A percentile compares a stretch with the other conserved stretches of the same genome.
Conservation (phyloP, 92 coral and sea anemone species). For the Scolanthus callimorphus region DNA sequence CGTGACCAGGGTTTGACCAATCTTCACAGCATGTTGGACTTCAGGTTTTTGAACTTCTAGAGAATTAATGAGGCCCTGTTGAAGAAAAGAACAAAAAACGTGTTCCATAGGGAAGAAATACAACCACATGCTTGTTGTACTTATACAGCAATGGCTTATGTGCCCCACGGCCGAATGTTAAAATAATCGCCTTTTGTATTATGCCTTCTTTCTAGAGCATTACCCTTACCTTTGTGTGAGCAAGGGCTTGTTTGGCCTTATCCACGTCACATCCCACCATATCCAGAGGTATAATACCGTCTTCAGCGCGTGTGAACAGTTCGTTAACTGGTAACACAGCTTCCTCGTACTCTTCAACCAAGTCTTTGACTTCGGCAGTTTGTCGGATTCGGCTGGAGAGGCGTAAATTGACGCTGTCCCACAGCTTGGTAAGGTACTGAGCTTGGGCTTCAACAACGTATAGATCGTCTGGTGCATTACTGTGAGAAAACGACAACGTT, state of each 20-base stretch:
- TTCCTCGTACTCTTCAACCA: constrained; percentile 75
- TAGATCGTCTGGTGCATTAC: constrained; percentile 78
- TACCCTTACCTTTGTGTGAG: constrained; percentile 85
- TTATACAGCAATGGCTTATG: no score
- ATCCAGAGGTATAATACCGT: constrained; percentile 56
- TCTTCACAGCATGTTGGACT: constrained; percentile 62
- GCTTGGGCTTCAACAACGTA: constrained; percentile 93
- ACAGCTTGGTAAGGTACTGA: constrained; percentile 71
- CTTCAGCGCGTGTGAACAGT: constrained; percentile 70
- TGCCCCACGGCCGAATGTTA: no score
- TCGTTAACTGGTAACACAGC: constrained; percentile 73
- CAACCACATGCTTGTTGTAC: no score
- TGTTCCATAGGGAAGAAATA: no score
- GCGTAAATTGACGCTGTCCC: constrained; percentile 61
- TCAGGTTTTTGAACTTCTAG: constrained; percentile 65
- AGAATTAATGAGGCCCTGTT: constrained; percentile 60
- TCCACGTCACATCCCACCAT: constrained; percentile 68
- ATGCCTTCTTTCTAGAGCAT: no score
- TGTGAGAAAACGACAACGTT: no score
- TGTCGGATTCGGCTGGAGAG: constrained; percentile 58
- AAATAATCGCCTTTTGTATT: no score
- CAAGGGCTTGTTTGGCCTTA: constrained; percentile 72
- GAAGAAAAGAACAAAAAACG: neutral
- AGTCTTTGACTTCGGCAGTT: constrained; percentile 60
- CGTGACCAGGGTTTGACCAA: constrained; percentile 72